Conservation (phyloP, 1,140 invertebrate species). For the Halictus rubicundus region DNA sequence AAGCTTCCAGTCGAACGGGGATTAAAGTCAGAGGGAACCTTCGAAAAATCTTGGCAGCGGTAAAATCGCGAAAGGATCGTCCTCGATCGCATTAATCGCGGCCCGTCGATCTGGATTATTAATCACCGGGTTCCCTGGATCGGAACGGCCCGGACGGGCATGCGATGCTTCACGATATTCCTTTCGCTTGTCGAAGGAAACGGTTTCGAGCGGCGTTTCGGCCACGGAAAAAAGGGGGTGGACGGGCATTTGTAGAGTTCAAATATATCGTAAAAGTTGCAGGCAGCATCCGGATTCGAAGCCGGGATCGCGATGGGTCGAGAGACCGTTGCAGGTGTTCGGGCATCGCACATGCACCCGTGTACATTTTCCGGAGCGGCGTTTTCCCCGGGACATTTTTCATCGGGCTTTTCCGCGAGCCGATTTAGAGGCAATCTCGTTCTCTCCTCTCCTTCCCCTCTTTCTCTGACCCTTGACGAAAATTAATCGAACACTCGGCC, state of each 20-base stretch:
- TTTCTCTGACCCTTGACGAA: not conserved
- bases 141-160: no score
- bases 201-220: constrained; percentile 14
- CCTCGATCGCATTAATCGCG: not conserved
- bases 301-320: no score
- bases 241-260: constrained; percentile 6
- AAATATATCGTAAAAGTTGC: constrained; percentile 44
- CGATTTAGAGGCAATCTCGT: constrained; percentile 29
- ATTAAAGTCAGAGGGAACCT: not conserved
- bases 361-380: not conserved
- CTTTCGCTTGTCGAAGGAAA: constrained; percentile 4
- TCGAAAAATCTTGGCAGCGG: not conserved
- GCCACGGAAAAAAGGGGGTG: not conserved
- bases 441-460: no score
- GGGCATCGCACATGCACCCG: constrained; percentile 7
- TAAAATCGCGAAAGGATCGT: not conserved
- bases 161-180: constrained; percentile 13
- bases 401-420: not conserved
- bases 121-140: not conserved
- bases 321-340: not conserved
- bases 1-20: no score
- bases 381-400: constrained; percentile 16
- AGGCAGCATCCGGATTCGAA: constrained; percentile 8
- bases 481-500: constrained; percentile 28
- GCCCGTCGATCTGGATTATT: not conserved